A percentile compares a stretch with the other conserved stretches of the same genome.
These are phyloP conservation scores for Luffia ferchaultella DNA, from an alignment of 2,888 invertebrate genomes.

Conservation along the genomic window DNA sequence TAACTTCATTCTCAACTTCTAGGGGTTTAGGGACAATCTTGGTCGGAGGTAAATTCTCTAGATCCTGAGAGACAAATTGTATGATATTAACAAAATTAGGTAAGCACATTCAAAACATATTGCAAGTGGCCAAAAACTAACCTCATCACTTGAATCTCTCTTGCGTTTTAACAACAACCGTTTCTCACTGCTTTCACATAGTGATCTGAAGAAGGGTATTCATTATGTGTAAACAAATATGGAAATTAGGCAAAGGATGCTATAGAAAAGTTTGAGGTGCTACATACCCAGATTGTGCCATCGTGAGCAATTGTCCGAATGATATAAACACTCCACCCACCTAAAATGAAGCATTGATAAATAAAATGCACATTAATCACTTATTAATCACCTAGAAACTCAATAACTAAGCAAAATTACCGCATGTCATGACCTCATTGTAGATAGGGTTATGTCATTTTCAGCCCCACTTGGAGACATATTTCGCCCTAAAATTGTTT, in stretches of 20 bases:
- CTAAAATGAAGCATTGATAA: constrained; percentile 34
- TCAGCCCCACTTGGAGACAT: constrained; percentile 2
- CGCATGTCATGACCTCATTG: constrained; percentile 59
- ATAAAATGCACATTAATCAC: constrained; percentile 14
- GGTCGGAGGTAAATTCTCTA: constrained; percentile 52
- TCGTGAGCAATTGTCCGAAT: constrained; percentile 34
- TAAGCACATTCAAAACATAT: background rate
- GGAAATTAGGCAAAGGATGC: background rate
- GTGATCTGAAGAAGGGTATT: constrained; percentile 39
- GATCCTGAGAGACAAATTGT: constrained; percentile 30
- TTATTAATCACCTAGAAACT: constrained; percentile 1
- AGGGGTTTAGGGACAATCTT: constrained; percentile 36
- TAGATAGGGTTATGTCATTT: constrained; percentile 66
- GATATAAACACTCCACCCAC: constrained; percentile 27
- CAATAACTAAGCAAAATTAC: constrained; percentile 37
- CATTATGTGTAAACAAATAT: too few species aligned
- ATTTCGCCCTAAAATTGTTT: background rate
- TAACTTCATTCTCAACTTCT: constrained; percentile 36
- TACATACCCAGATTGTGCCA: constrained; percentile 59
- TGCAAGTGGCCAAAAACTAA: constrained; percentile 23
- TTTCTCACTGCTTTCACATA: constrained; percentile 43
- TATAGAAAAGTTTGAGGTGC: constrained; percentile 21
- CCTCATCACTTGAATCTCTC: constrained; percentile 54
- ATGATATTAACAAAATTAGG: constrained; percentile 1
- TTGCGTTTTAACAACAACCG: constrained; percentile 48